Base-by-base conservation (phyloP, 2,888 invertebrate genomes). In the Mystacides longicornis region DNA sequence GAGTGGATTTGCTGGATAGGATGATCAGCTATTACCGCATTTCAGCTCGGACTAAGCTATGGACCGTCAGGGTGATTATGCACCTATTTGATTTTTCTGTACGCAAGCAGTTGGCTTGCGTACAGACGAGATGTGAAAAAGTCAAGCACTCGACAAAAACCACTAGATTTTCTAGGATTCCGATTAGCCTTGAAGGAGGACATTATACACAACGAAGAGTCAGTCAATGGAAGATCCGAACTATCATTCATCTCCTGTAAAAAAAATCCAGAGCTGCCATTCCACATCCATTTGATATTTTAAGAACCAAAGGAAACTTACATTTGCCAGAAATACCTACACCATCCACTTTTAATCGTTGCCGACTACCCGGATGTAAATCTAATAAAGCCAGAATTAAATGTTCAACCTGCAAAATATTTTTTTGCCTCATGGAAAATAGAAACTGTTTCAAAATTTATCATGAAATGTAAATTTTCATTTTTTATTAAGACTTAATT, bases 391-490 rank as follows among this genome's bases (percentile, higher is more conserved):
- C 43, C 16, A 43, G 43, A 43, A 43, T 43, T 5, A 11, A 18
- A 16, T 43, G 9, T 18, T 43, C 43, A 43, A 43, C 43, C 16
- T 43, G 43, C 16, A 43, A 43, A 4, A 18, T 43, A 5, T 43
- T 11, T 43, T 43, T 43, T 11, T 43, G 43, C 16, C n/a, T 43
- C 5, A 16, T 43, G 43, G 43, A 43, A 43, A 18, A 18, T 18
- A 43, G 43, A 18, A 18, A 43, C 16, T 43, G 43, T n/a, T 43
- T 43, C 16, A 43, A 43, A 43, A 43, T 5, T 5, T 43, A 43
- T n/a, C 43, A 43, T n/a, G 43, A 43, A 43, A 43, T 43, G 43
- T 43, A 43, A 43, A 43, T 27, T 27, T 27, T 11, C 27, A 27
- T 27, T 27, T 7, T 27, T 7, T 27, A n/a, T n/a, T 7, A 7